Percentiles rank a stretch among this genome's conserved stretches.
These are phyloP conservation scores for Plectrocnemia conspersa DNA, from an alignment of 1,140 invertebrate species.

Conservation along the genomic window DNA sequence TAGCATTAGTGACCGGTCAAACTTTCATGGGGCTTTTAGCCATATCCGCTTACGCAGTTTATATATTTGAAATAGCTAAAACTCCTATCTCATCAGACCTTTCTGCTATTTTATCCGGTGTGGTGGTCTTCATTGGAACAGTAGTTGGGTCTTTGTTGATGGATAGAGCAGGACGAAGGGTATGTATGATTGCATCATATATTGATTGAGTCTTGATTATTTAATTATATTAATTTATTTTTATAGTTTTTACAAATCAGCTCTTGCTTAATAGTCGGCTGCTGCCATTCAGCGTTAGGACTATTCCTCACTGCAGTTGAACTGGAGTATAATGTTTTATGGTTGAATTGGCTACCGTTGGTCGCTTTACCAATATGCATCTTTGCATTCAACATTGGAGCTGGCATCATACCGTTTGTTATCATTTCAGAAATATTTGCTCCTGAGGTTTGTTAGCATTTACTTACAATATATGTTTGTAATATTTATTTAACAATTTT, in stretches of 20 bases:
- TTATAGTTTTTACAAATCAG: conserved; percentile 52
- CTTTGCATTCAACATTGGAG: conserved; percentile 48
- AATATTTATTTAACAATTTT: conserved; percentile 4
- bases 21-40: conserved; percentile 24
- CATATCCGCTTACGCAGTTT: conserved; percentile 47
- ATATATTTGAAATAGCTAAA: conserved; percentile 53
- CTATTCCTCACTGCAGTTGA: conserved; percentile 41
- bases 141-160: conserved; percentile 51
- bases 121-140: conserved; percentile 47
- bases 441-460: conserved; percentile 39
- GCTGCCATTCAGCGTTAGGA: conserved; percentile 44
- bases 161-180: conserved; percentile 56
- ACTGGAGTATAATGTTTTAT: conserved; percentile 24
- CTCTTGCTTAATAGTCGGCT: conserved; percentile 44
- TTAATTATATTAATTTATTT: conserved; percentile 3
- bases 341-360: conserved; percentile 52
- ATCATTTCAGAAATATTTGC: conserved; percentile 61
- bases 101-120: conserved; percentile 53
- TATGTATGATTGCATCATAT: conserved; percentile 18
- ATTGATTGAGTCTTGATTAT: conserved; percentile 3
- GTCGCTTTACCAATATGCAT: conserved; percentile 54
- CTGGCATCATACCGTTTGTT: conserved; percentile 55
- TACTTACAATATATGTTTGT: neutral
- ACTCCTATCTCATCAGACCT: conserved; percentile 46
- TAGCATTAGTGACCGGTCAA: conserved; percentile 10